Evolutionary conservation across 92 coral and sea anemone species (phyloP).

Genomic region (Blastomussa wellsi): DNA sequence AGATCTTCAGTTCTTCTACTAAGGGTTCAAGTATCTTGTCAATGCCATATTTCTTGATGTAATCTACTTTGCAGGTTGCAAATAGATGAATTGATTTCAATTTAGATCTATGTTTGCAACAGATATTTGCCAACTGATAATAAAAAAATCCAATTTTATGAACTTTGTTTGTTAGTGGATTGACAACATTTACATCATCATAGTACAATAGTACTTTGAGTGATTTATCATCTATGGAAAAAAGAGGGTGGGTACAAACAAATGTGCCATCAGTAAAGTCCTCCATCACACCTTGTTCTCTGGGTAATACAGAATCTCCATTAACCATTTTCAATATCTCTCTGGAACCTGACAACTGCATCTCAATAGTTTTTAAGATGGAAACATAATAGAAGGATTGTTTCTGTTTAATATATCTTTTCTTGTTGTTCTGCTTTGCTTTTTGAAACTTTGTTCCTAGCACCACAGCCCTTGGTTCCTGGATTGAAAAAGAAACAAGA

Average conservation of each 20-base stretch:
- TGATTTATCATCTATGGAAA: slow-evolving; percentile 38
- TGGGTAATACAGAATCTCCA: background rate
- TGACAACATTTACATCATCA: slow-evolving; percentile 57
- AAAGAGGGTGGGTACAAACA: slow-evolving; percentile 24
- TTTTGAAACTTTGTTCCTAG: slow-evolving; percentile 12
- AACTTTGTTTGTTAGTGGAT: slow-evolving; percentile 47
- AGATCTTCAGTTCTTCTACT: slow-evolving; percentile 35
- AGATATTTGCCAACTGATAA: slow-evolving; percentile 49
- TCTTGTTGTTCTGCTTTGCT: slow-evolving; percentile 26
- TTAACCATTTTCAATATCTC: slow-evolving; percentile 33
- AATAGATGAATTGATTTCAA: slow-evolving; percentile 47
- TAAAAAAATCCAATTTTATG: slow-evolving; percentile 47
- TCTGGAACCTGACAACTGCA: slow-evolving; percentile 28
- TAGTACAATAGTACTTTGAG: slow-evolving; percentile 38
- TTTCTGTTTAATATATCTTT: slow-evolving; percentile 9
- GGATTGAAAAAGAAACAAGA: background rate
- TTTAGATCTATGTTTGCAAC: slow-evolving; percentile 22
- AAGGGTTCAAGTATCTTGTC: slow-evolving; percentile 44
- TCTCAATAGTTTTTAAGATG: slow-evolving; percentile 32
- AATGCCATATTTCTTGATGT: slow-evolving; percentile 48
- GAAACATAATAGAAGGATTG: slow-evolving; percentile 53
- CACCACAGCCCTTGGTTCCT: background rate
- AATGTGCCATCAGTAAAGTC: slow-evolving; percentile 48
- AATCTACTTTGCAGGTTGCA: slow-evolving; percentile 38
- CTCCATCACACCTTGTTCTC: background rate